These are phyloP conservation scores for Lampris incognitus DNA, from an alignment of 2,113 vertebrate genomes.

Conservation along the genomic window DNA sequence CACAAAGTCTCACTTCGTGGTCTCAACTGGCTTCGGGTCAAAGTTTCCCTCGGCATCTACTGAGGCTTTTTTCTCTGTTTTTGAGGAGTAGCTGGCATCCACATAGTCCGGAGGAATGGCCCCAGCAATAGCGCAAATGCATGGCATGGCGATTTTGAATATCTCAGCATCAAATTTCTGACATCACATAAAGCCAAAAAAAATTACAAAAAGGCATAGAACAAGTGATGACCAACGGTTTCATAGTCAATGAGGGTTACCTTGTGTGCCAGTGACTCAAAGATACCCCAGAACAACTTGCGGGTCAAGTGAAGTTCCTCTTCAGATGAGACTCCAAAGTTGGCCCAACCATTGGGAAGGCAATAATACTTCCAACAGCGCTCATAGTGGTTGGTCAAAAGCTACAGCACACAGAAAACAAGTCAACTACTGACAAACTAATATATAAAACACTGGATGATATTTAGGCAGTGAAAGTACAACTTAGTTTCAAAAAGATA, in stretches of 20 bases:
- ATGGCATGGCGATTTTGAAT: slow-evolving; percentile 93
- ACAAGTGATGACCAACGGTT: background rate
- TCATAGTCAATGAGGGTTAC: slow-evolving; percentile 60
- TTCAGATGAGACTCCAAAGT: slow-evolving; percentile 91
- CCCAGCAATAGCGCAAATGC: slow-evolving; percentile 92
- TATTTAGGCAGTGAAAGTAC: background rate
- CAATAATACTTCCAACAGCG: slow-evolving; percentile 98
- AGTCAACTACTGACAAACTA: background rate
- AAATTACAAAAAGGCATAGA: background rate
- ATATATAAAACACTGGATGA: background rate
- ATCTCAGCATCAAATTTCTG: slow-evolving; percentile 92
- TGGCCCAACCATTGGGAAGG: slow-evolving; percentile 94
- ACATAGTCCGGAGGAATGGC: slow-evolving; percentile 94
- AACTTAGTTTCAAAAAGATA: background rate
- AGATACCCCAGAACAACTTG: slow-evolving; percentile 97
- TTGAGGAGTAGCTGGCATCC: slow-evolving; percentile 93
- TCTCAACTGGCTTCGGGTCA: slow-evolving; percentile 93
- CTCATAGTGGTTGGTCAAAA: slow-evolving; percentile 95
- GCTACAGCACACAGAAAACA: slow-evolving; percentile 70
- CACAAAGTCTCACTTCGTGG: slow-evolving; percentile 85
- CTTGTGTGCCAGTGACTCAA: slow-evolving; percentile 93
- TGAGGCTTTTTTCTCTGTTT: slow-evolving; percentile 93
- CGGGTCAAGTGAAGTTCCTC: slow-evolving; percentile 94
- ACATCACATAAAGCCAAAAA: slow-evolving; percentile 29
- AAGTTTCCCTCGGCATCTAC: slow-evolving; percentile 96